These are phyloP conservation scores for Syrrhaptes paradoxus DNA, from an alignment of 2,113 vertebrate genomes.

Conservation along the genomic window DNA sequence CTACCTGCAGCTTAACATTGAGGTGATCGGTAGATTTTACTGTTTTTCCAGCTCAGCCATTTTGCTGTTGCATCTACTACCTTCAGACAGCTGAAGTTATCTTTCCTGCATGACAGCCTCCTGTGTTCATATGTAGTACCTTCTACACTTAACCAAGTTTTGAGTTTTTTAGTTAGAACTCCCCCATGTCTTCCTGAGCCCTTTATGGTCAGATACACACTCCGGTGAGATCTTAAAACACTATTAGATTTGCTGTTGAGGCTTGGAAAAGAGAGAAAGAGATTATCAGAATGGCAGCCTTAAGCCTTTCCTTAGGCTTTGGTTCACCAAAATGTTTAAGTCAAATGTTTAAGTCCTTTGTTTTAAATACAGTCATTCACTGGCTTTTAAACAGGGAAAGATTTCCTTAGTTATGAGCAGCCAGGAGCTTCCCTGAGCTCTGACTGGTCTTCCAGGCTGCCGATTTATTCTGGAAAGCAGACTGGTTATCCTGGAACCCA, in stretches of 20 bases:
- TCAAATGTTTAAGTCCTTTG: background rate
- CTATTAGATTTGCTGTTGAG: background rate
- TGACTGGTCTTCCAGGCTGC: background rate
- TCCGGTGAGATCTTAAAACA: background rate
- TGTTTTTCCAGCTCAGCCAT: background rate
- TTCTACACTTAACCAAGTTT: background rate
- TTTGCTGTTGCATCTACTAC: background rate
- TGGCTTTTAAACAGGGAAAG: background rate
- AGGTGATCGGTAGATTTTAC: background rate
- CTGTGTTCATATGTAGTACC: background rate
- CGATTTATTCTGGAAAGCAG: background rate
- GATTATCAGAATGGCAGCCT: background rate
- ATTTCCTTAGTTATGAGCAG: background rate
- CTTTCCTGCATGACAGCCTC: background rate
- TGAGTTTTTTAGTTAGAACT: background rate
- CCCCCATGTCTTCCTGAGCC: rapidly evolving
- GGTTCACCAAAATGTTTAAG: background rate
- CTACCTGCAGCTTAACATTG: background rate
- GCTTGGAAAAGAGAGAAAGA: background rate
- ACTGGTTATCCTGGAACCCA: background rate
- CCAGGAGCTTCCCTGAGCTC: background rate
- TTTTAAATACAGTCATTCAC: background rate
- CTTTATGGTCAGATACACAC: background rate
- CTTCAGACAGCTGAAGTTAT: background rate
- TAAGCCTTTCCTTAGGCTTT: background rate